A percentile compares a stretch with the other conserved stretches of the same genome.
These are phyloP conservation scores for Hippocampus kuda DNA, from an alignment of 2,797 vertebrate species.

Conservation along the genomic window DNA sequence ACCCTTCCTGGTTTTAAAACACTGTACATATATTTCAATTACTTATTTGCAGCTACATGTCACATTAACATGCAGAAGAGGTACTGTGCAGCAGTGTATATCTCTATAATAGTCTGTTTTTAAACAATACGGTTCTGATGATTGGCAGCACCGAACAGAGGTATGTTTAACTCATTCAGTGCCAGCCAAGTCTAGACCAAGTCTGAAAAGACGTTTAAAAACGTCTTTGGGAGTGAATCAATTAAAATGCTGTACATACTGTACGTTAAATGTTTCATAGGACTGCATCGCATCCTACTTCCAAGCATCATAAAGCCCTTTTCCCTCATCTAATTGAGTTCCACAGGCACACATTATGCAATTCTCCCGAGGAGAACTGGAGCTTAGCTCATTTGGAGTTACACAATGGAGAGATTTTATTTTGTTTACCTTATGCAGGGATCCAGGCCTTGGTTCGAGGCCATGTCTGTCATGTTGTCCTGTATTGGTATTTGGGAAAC, in stretches of 20 bases:
- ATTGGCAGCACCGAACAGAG: not conserved
- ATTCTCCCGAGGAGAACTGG: conserved; percentile 1
- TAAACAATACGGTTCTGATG: no score
- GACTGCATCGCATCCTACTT: not conserved
- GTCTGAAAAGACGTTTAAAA: no score
- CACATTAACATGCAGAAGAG: not conserved
- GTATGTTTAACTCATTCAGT: no score
- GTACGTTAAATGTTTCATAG: not conserved
- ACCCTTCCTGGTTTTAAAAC: not conserved
- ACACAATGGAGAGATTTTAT: not conserved
- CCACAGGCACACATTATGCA: not conserved
- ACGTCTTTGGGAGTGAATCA: no score
- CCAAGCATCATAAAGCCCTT: not conserved
- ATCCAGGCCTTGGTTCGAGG: not conserved
- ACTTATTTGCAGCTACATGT: not conserved
- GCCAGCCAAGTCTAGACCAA: no score
- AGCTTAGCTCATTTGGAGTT: conserved; percentile 1
- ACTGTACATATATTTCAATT: not conserved
- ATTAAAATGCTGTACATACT: no score
- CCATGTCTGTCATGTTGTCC: not conserved
- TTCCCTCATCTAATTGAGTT: not conserved
- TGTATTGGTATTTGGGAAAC: not conserved
- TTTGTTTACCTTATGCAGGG: not conserved
- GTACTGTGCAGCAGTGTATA: no score
- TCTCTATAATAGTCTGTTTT: no score